Evolutionary conservation across 2,113 vertebrate genomes (phyloP), one percentile per base, ranked within the genome.

Genomic region (Platycercus adscitus): DNA sequence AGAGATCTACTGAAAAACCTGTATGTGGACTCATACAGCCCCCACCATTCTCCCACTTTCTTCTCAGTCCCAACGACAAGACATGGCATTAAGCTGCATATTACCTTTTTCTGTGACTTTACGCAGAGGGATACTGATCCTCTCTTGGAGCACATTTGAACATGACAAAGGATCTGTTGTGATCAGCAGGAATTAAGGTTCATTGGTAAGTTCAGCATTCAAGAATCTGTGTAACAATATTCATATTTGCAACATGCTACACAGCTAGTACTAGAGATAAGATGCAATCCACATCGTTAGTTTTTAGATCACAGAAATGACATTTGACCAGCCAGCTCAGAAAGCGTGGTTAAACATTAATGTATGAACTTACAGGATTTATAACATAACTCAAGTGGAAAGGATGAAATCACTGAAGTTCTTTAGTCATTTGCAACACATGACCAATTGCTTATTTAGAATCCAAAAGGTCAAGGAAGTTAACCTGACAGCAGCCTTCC

Each of bases 281-380:
- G 76, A 47, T 44, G 50, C 28, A 49, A 81, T 46, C 23, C 6
- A 79, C 20, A 80, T 43, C 1, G 28, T 28, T 44, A 16, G 26
- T 56, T 90, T 90, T 92, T 61, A 65, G 19, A 28, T 72, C 16
- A 23, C 39, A 85, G 61, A 80, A 86, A 69, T 55, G 1, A 37
- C 43, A 56, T 80, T 80, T 72, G 55, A 88, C 11, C 52, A 77
- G 19, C 4, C 21, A 50, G 11, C 31, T 60, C 6, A 72, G 72
- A 85, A 61, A 20, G 3, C 23, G 18, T 88, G 17, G 58, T 92
- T 92, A 96, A 95, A 61, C 56, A 83, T 95, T 96, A 37, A 28
- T n/a, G 8, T 8, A 73, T 65, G 83, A 94, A 86, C 76, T 88
- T 37, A 37, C 10, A 18, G 4, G 68, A 80, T 53, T 20, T 24